Base-by-base conservation (phyloP, 1,140 invertebrate species). In the Agrypnia vestita region DNA sequence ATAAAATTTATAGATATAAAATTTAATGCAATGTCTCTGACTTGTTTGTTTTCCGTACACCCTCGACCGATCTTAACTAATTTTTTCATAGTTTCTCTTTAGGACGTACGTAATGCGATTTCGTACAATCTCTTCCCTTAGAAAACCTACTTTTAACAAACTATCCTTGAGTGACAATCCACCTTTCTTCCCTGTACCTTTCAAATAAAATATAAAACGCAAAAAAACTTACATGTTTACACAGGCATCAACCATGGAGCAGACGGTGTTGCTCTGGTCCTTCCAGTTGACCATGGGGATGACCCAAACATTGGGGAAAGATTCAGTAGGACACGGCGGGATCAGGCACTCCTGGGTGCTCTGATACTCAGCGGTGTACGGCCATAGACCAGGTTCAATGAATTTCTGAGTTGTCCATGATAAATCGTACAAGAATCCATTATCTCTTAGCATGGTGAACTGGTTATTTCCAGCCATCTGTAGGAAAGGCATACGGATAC, bases 281-380 rank as follows among this genome's bases (percentile, higher is more conserved):
- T 87, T 85, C 88, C 92, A 91, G 81, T 91, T 88, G 3, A 94
- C 84, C 92, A 94, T 93, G 0, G 93, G 93, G 25, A 90, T 85
- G 0, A 92, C 89, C 93, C 93, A 93, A 0, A 91, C 80, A 12
- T 91, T 91, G 6, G 93, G 92, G 56, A 92, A 89, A 0, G 91
- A 90, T 0, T 91, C 90, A 49, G 87, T 89, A 0, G 93, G 94
- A 84, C 94, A 95, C 0, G 91, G 90, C 1, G 89, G 89, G 46
- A 94, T 91, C 67, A 88, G 86, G 83, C 94, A 94, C 77, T 94
- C 93, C 84, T 93, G 93, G 76, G 84, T 87, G 3, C 89, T 90
- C 3, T 84, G 83, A 84, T 91, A 94, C 83, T 95, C 92, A 72
- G 94, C 84, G 0, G 93, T 94, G 84, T 94, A 95, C 0, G 94